phyloP scores from a whole-genome alignment of 35 echinoderm and acorn worm genomes.

The Apostichopus californicus region DNA sequence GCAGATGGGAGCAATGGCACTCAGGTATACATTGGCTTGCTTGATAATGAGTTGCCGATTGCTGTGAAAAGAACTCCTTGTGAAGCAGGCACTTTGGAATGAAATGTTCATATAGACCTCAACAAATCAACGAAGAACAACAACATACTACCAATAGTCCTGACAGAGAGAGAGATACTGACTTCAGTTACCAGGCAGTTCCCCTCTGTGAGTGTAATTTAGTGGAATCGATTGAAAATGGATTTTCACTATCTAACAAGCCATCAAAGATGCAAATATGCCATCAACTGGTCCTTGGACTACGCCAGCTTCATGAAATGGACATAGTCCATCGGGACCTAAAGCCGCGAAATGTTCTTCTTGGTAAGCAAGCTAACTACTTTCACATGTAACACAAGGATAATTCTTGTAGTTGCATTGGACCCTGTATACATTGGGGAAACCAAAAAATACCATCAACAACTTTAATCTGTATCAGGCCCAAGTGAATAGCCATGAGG shows the following conservation, averaged over 20 bases:
- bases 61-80: slow-evolving; percentile 1
- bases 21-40: not conserved
- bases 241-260: not conserved
- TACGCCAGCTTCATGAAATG: not conserved
- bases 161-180: slow-evolving; percentile 1
- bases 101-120: not conserved
- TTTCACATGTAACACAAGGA: too few relatives aligned
- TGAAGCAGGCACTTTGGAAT: not conserved
- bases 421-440: too few relatives aligned
- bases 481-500: too few relatives aligned
- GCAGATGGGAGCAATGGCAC: slow-evolving; percentile 27
- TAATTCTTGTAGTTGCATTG: not conserved
- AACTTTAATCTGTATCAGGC: too few relatives aligned
- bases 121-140: not conserved
- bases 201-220: slow-evolving; percentile 41
- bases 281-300: slow-evolving; percentile 9
- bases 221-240: not conserved
- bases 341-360: slow-evolving; percentile 40
- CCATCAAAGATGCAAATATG: slow-evolving; percentile 4
- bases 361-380: slow-evolving; percentile 14
- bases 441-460: too few relatives aligned
- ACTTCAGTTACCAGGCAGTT: not conserved
- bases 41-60: not conserved
- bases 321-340: slow-evolving; percentile 19
- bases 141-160: not conserved